Percentiles rank a stretch among this genome's conserved stretches.
phyloP scores from a whole-genome alignment of 2,797 vertebrate species.

The Clamator glandarius region DNA sequence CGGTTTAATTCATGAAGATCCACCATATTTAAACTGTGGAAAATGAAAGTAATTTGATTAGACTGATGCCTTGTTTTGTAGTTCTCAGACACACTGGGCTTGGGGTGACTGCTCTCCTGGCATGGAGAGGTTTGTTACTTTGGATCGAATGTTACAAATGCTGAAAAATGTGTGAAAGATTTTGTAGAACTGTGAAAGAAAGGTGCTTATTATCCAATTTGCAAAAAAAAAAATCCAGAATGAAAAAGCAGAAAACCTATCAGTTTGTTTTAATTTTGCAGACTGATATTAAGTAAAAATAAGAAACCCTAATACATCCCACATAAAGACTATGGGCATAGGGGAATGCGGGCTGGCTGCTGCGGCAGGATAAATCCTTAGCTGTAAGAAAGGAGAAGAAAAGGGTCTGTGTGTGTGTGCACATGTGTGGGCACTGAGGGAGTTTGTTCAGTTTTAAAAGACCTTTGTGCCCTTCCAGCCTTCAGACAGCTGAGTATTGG shows the following conservation, averaged over 20 bases:
- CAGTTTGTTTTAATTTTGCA: background rate
- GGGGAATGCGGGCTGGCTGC: background rate
- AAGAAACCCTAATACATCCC: background rate
- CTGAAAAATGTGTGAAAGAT: background rate
- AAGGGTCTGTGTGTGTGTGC: background rate
- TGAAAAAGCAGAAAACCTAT: background rate
- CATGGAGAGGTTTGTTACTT: background rate
- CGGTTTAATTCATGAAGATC: background rate
- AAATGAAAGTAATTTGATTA: background rate
- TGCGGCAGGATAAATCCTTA: background rate
- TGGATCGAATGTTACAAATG: background rate
- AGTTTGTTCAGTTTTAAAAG: background rate
- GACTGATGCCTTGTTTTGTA: background rate
- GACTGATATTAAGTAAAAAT: background rate
- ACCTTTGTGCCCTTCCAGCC: slow-evolving; percentile 6
- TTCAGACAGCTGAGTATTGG: background rate
- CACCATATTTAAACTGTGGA: background rate
- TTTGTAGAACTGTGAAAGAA: background rate
- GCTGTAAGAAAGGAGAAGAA: slow-evolving; percentile 6
- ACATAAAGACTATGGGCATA: background rate
- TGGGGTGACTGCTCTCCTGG: background rate
- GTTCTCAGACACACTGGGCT: background rate
- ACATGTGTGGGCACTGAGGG: slow-evolving; percentile 19
- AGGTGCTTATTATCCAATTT: background rate
- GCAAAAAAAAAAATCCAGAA: background rate